A percentile compares a stretch with the other conserved stretches of the same genome.
Evolutionary conservation across 1,140 invertebrate species (phyloP).

Genomic region (Rhyacophila brunnea): DNA sequence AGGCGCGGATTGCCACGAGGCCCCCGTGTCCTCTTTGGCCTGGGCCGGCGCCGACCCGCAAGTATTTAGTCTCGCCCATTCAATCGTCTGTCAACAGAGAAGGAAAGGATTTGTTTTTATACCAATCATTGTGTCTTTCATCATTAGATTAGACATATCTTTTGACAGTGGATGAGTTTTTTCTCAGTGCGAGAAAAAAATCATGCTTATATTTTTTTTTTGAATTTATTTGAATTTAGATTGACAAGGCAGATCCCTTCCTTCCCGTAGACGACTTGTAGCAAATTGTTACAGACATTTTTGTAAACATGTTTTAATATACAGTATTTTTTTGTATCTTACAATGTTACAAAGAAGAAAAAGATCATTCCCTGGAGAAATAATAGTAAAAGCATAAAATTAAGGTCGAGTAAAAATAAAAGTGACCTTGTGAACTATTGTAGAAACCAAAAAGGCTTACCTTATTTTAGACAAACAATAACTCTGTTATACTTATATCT

Average conservation of each 20-base stretch:
- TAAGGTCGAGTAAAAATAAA: too few species aligned
- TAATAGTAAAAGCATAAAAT: constrained; percentile 15
- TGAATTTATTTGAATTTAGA: constrained; percentile 22
- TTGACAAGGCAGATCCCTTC: constrained; percentile 46
- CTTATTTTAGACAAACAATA: too few species aligned
- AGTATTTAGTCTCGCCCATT: constrained; percentile 41
- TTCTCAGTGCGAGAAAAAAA: constrained; percentile 22
- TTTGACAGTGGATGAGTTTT: constrained; percentile 25
- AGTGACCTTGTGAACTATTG: too few species aligned
- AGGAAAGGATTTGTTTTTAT: constrained; percentile 61
- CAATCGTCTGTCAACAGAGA: constrained; percentile 67
- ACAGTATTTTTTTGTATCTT: constrained; percentile 19
- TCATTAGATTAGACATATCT: constrained; percentile 4
- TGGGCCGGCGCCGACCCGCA: constrained; percentile 9
- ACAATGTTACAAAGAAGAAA: constrained; percentile 41
- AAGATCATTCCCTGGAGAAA: constrained; percentile 41
- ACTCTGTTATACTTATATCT: too few species aligned
- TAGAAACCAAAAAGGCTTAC: too few species aligned
- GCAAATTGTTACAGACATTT: constrained; percentile 24
- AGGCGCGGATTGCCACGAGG: constrained; percentile 15
- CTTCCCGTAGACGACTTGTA: constrained; percentile 40
- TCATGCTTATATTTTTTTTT: constrained; percentile 18
- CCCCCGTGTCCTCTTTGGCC: constrained; percentile 8
- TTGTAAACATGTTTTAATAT: constrained; percentile 4
- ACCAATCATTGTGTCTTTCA: constrained; percentile 21